Base-by-base conservation (phyloP, 2,888 invertebrate genomes). In the Peribatodes rhomboidaria region DNA sequence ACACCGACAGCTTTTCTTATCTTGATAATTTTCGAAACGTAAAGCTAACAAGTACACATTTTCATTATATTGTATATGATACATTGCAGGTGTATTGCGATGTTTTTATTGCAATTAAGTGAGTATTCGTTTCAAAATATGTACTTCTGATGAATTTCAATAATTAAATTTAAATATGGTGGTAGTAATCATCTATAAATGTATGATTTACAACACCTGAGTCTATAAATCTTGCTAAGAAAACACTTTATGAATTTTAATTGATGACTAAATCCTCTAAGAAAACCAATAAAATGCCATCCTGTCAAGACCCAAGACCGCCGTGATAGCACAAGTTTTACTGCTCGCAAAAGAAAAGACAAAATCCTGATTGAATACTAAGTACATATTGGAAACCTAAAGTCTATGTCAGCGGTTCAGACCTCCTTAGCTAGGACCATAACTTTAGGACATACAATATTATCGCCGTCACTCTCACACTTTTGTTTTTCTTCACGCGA, bases 21-120 rank as follows among this genome's bases (percentile, higher is more conserved):
- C 86, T 81, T 75, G 78, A 82, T 80, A 72, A 75, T 81, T 80
- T 84, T 82, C 61, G 67, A 49, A 62, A 74, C 76, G 71, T 83
- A 82, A 79, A 81, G 76, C 69, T 78, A 82, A 86, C 85, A 85
- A 69, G 67, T 52, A 50, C 33, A 35, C 4, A 16, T 35, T 33
- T 10, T 35, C 20, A 50, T 50, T 50, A 50, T 22, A 39, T 39
- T 22, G n/a, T 22, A 39, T 22, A 39, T 22, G 50, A 18, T 37
- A 52, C 50, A 37, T 52, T 53, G 80, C 80, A 81, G 78, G 77
- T 75, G 72, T 72, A 70, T 68, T 76, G 67, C 9, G 61, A 54
- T 75, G 61, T 74, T 72, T 75, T 67, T 69, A 67, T 61, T 64
- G 57, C 57, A 65, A 70, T 73, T 65, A 57, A 18, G 13, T n/a